Conservation (phyloP, 1,140 invertebrate species). For the Trichogramma pretiosum region DNA sequence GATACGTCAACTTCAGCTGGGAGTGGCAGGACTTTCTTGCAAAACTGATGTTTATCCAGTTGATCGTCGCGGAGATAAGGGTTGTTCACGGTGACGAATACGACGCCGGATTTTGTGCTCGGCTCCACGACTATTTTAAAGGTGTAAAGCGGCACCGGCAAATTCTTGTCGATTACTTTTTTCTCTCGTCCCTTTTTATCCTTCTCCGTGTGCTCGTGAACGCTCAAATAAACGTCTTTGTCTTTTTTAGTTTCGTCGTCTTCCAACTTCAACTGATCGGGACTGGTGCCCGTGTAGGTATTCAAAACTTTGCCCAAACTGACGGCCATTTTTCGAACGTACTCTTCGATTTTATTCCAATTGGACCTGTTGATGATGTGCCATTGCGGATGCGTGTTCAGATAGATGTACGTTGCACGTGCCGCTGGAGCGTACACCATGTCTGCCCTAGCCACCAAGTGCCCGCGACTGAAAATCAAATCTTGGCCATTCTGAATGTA, state of each 20-base stretch:
- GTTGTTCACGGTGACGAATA: conserved; percentile 47
- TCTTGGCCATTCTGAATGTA: background rate
- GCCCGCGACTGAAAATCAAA: background rate
- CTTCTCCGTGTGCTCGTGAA: conserved; percentile 31
- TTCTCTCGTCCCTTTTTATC: no score
- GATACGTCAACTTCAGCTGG: background rate
- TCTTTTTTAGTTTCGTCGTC: conserved; percentile 34
- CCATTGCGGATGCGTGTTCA: background rate
- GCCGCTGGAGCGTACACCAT: background rate
- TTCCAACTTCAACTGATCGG: conserved; percentile 39
- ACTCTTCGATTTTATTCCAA: conserved; percentile 23
- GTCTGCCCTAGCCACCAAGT: background rate
- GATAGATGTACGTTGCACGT: background rate
- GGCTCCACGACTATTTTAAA: conserved; percentile 48
- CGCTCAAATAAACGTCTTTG: conserved; percentile 42
- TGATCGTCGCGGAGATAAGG: conserved; percentile 34
- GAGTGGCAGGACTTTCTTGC: conserved; percentile 4
- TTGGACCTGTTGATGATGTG: conserved; percentile 16
- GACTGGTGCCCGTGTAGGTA: conserved; percentile 47
- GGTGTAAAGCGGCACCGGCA: conserved; percentile 44
- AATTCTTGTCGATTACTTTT: no score
- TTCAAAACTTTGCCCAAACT: conserved; percentile 30
- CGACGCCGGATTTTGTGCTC: conserved; percentile 34
- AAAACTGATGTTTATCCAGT: conserved; percentile 16
- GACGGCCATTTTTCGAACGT: conserved; percentile 20